Percentiles rank a stretch among this genome's conserved stretches.
Evolutionary conservation across 1,140 invertebrate genomes (phyloP).

Genomic region (Drosophila watanabei): DNA sequence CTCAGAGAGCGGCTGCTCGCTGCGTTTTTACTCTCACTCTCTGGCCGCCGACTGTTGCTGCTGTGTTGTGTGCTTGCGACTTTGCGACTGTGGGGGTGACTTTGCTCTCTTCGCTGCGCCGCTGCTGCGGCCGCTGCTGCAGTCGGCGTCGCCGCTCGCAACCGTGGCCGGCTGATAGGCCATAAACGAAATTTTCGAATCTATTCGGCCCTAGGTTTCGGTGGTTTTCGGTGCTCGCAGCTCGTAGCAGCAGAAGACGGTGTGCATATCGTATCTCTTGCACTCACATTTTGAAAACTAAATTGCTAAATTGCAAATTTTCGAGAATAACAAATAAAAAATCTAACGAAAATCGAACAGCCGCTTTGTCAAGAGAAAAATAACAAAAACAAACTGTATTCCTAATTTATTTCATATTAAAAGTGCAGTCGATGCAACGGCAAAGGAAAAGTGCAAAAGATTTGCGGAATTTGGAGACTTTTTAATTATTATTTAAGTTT

Average conservation of each 20-base stretch:
- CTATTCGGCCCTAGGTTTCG: constrained; percentile 86
- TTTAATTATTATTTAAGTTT: constrained; percentile 75
- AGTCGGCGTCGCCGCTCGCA: constrained; percentile 19
- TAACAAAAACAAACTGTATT: constrained; percentile 25
- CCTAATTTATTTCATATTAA: constrained; percentile 44
- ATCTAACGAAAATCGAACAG: constrained; percentile 46
- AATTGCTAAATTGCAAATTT: constrained; percentile 29
- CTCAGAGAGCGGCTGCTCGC: constrained; percentile 48
- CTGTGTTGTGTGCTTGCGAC: constrained; percentile 32
- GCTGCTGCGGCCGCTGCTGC: constrained; percentile 28
- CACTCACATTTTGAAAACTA: constrained; percentile 25
- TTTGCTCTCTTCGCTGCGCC: constrained; percentile 37
- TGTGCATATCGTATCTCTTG: constrained; percentile 76
- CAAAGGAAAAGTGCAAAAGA: constrained; percentile 42
- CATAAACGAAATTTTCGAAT: constrained; percentile 84
- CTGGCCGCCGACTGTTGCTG: constrained; percentile 59
- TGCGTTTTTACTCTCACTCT: constrained; percentile 70
- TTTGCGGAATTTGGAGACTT: constrained; percentile 52
- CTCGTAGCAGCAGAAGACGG: constrained; percentile 73
- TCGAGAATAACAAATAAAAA: constrained; percentile 25
- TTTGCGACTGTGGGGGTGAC: constrained; percentile 36
- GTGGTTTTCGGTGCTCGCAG: constrained; percentile 85
- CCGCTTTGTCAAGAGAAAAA: constrained; percentile 21
- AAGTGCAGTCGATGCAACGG: constrained; percentile 45
- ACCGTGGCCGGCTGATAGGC: constrained; percentile 69